phyloP scores from a whole-genome alignment of 2,113 vertebrate species.

The Sinocyclocheilus anshuiensis region DNA sequence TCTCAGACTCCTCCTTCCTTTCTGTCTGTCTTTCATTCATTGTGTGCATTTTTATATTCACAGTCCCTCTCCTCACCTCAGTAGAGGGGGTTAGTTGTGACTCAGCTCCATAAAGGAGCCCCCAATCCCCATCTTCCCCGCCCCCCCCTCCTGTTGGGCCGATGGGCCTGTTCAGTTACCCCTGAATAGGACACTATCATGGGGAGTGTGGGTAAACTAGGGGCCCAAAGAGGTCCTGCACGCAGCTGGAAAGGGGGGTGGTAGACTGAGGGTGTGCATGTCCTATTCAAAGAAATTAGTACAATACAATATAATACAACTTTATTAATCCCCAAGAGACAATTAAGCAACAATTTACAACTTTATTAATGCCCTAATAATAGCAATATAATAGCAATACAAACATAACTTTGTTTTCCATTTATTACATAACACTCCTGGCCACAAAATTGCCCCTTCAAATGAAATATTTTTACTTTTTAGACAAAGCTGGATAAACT shows the following conservation, averaged over 20 bases:
- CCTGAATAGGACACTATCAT: slow-evolving; percentile 55
- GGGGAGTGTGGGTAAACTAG: slow-evolving; percentile 1
- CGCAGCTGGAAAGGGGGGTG: background rate
- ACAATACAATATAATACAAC: background rate
- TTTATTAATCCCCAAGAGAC: background rate
- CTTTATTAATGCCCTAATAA: background rate
- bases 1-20: slow-evolving; percentile 32
- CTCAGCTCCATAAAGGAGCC: slow-evolving; percentile 44
- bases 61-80: slow-evolving; percentile 55
- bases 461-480: background rate
- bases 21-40: slow-evolving; percentile 57
- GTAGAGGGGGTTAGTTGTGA: slow-evolving; percentile 40
- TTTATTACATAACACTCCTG: background rate
- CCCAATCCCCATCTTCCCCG: background rate
- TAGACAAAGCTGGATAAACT: background rate
- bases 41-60: slow-evolving; percentile 59
- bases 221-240: slow-evolving; percentile 24
- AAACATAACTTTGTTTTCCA: no score
- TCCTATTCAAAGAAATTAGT: background rate
- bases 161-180: slow-evolving; percentile 52
- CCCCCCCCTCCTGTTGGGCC: slow-evolving; percentile 25
- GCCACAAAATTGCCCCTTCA: background rate
- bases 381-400: no score
- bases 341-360: background rate
- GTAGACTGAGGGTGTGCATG: background rate